Conservation (phyloP, 1,140 invertebrate species). For the Caenorhabditis remanei region DNA sequence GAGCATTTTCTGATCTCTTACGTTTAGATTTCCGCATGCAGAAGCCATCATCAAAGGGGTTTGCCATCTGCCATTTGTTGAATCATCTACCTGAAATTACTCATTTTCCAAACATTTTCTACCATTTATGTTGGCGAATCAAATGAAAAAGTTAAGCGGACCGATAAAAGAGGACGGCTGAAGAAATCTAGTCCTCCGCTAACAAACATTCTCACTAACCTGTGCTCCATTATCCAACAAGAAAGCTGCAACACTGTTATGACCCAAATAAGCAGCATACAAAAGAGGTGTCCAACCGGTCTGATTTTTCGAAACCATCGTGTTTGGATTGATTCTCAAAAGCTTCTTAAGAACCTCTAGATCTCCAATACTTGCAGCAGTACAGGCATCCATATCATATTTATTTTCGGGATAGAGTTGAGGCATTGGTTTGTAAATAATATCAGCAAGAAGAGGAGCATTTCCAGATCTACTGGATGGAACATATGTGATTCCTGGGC, state of each 20-base stretch:
- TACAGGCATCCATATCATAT: conserved; percentile 78
- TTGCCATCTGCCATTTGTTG: conserved; percentile 79
- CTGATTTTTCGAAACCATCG: conserved; percentile 72
- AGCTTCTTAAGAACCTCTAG: conserved; percentile 48
- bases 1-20: conserved; percentile 55
- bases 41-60: conserved; percentile 80
- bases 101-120: neutral
- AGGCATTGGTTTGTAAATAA: conserved; percentile 77
- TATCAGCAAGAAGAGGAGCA: conserved; percentile 67
- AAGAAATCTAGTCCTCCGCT: neutral
- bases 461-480: conserved; percentile 77
- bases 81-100: conserved; percentile 70
- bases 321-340: conserved; percentile 16
- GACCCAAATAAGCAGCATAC: conserved; percentile 81
- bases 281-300: conserved; percentile 81
- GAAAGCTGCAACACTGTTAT: conserved; percentile 79
- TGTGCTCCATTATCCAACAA: conserved; percentile 79
- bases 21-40: conserved; percentile 80
- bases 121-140: too few relatives aligned
- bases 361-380: conserved; percentile 79
- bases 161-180: too few relatives aligned
- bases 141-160: too few relatives aligned
- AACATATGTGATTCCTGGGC: conserved; percentile 68
- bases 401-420: conserved; percentile 77
- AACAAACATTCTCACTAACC: conserved; percentile 65